phyloP scores from a whole-genome alignment of 2,888 invertebrate genomes.

The Oscheius sp. region DNA sequence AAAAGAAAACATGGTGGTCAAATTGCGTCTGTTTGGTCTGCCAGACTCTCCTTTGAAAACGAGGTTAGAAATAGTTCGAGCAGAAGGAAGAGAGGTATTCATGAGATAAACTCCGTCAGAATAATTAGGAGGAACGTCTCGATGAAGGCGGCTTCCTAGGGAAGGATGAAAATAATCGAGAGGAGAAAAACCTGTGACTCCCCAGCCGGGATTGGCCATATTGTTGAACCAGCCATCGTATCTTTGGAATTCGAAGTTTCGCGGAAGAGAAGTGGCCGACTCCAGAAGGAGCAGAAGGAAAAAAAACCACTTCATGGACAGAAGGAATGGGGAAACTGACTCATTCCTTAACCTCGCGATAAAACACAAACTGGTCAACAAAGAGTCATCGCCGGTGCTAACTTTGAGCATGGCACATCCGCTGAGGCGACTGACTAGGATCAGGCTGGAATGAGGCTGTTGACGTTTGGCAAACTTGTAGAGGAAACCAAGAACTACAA shows the following conservation, averaged over 20 bases:
- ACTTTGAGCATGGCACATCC: too few species aligned
- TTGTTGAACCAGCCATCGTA: slow-evolving; percentile 99
- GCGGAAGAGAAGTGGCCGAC: slow-evolving; percentile 37
- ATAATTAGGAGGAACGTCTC: slow-evolving; percentile 90
- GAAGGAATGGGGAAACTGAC: too few species aligned
- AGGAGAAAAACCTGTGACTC: slow-evolving; percentile 81
- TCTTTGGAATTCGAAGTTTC: slow-evolving; percentile 76
- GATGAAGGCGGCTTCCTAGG: slow-evolving; percentile 85
- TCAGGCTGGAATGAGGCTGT: too few species aligned
- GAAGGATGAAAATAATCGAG: too few species aligned
- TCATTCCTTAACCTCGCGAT: too few species aligned
- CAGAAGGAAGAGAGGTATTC: slow-evolving; percentile 85
- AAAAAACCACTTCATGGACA: not conserved
- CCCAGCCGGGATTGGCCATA: slow-evolving; percentile 94
- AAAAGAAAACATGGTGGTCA: slow-evolving; percentile 81
- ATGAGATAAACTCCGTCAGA: slow-evolving; percentile 94
- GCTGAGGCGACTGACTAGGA: too few species aligned
- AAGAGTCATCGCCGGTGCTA: too few species aligned
- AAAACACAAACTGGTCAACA: too few species aligned
- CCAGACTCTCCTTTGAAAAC: slow-evolving; percentile 86
- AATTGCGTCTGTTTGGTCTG: slow-evolving; percentile 61
- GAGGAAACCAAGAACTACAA: too few species aligned
- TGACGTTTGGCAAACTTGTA: too few species aligned
- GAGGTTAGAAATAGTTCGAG: slow-evolving; percentile 82
- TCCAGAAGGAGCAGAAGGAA: not conserved